A percentile compares a stretch with the other conserved stretches of the same genome.
Evolutionary conservation across 1,140 invertebrate genomes (phyloP).

Genomic region (Sycobia sp.): DNA sequence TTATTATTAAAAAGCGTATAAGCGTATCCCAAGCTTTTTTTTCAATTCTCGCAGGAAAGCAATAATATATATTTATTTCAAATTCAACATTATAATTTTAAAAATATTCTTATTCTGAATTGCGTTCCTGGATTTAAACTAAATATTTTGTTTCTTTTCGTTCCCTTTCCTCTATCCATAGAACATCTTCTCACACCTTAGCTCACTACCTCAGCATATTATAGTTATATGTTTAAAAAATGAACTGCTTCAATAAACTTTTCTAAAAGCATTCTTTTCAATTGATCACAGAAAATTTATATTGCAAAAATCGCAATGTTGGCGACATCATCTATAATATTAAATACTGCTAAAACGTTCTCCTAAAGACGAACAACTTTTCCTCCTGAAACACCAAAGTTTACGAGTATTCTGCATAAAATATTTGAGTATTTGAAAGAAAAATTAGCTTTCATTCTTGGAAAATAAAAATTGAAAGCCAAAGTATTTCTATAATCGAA

Average conservation of each 20-base stretch:
- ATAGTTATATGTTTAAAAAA: slow-evolving; percentile 22
- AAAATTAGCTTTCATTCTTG: background rate
- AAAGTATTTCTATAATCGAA: too few species aligned
- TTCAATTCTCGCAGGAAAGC: slow-evolving; percentile 5
- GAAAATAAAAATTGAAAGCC: slow-evolving; percentile 4
- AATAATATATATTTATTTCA: too few species aligned
- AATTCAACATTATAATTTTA: background rate
- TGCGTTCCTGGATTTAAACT: slow-evolving; percentile 2
- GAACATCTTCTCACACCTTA: slow-evolving; percentile 27
- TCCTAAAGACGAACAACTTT: slow-evolving; percentile 48
- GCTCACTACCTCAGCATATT: slow-evolving; percentile 37
- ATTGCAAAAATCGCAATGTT: background rate
- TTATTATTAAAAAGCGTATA: slow-evolving; percentile 14
- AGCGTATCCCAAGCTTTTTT: slow-evolving; percentile 26
- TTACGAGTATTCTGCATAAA: background rate
- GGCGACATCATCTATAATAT: background rate
- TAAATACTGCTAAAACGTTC: slow-evolving; percentile 14
- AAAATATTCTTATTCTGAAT: background rate
- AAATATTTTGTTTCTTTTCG: slow-evolving; percentile 10
- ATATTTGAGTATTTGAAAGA: background rate
- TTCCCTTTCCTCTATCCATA: slow-evolving; percentile 27
- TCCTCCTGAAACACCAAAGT: slow-evolving; percentile 42
- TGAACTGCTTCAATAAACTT: slow-evolving; percentile 14
- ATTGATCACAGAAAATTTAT: background rate
- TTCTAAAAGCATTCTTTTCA: background rate